Conservation (phyloP, 2,113 vertebrate species). For the Vanacampus margaritifer region DNA sequence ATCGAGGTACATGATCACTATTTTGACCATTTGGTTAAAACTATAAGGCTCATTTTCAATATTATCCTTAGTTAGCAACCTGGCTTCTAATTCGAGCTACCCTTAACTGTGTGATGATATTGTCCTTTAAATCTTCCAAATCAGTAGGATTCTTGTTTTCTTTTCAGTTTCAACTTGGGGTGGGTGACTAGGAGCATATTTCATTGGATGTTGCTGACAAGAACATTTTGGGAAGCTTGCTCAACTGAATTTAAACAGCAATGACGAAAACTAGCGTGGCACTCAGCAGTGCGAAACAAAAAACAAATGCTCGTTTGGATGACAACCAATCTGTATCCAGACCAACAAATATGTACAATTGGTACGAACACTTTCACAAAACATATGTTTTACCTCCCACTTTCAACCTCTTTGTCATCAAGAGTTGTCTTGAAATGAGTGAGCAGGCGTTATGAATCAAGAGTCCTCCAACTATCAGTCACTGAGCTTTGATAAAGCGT, state of each 20-base stretch:
- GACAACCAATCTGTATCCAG: neutral
- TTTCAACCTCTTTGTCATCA: constrained; percentile 4
- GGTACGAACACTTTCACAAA: neutral
- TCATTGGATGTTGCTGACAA: neutral
- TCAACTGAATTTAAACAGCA: neutral
- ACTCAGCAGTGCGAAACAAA: neutral
- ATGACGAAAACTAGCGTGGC: neutral
- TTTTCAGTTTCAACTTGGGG: neutral
- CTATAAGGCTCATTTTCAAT: too few species aligned
- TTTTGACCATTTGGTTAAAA: too few species aligned
- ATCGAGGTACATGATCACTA: too few species aligned
- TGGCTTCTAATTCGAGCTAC: too few species aligned
- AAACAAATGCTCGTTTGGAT: neutral
- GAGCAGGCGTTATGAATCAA: constrained; percentile 19
- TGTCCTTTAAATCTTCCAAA: neutral
- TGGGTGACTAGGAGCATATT: too few species aligned
- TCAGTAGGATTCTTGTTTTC: neutral
- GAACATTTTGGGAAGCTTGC: neutral
- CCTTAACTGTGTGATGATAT: too few species aligned
- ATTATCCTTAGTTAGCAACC: too few species aligned
- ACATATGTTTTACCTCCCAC: neutral
- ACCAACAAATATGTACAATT: neutral
- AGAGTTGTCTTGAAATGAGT: constrained; percentile 15
- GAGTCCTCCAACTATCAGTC: constrained; percentile 18
- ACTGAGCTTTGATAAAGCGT: constrained; percentile 23